Conservation (phyloP, 92 coral and sea anemone species). For the Epizoanthus scotinus region DNA sequence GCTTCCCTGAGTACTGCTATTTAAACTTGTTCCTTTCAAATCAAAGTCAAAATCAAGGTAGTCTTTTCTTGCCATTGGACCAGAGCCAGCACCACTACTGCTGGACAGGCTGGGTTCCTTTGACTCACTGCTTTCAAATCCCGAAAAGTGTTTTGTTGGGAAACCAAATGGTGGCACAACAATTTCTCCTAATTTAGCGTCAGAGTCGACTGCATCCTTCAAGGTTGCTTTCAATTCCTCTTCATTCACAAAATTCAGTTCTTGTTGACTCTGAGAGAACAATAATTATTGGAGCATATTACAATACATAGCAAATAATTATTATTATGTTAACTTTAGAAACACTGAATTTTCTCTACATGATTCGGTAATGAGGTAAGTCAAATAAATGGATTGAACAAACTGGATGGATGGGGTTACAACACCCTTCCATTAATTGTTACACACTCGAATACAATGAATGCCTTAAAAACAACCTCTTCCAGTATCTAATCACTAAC, state of each 20-base stretch:
- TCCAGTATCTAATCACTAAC: too few relatives aligned
- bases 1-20: conserved; percentile 72
- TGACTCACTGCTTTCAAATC: conserved; percentile 49
- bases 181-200: conserved; percentile 38
- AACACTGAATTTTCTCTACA: too few relatives aligned
- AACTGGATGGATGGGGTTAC: too few relatives aligned
- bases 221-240: conserved; percentile 69
- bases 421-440: too few relatives aligned
- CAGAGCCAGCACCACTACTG: conserved; percentile 71
- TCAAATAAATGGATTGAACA: too few relatives aligned
- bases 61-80: conserved; percentile 66
- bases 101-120: conserved; percentile 72
- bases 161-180: conserved; percentile 39
- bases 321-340: too few relatives aligned
- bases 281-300: background rate
- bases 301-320: background rate
- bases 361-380: too few relatives aligned
- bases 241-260: conserved; percentile 64
- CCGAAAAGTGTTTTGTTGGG: conserved; percentile 36
- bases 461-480: too few relatives aligned
- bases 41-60: conserved; percentile 59
- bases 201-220: conserved; percentile 62
- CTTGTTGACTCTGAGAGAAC: conserved; percentile 78
- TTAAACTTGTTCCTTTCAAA: conserved; percentile 55
- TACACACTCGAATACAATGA: too few relatives aligned